Base-by-base conservation (phyloP, 1,140 invertebrate genomes). In the Xylocopa sonorina region DNA sequence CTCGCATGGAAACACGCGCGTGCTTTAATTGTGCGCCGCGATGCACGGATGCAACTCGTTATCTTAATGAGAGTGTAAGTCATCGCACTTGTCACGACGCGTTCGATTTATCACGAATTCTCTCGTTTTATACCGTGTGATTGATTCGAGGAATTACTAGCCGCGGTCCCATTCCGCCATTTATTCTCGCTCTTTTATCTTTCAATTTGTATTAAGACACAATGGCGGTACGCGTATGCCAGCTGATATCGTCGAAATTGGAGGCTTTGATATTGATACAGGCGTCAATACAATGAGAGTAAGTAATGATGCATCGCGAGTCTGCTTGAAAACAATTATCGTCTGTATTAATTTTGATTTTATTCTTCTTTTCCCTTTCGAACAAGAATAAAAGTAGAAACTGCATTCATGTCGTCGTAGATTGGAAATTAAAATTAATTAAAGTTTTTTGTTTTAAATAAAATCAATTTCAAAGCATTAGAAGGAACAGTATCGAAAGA, bases 61-160 rank as follows among this genome's bases (percentile, higher is more conserved):
- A 60, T 41, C 75, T 78, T 78, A 78, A 78, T 71, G 75, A 78
- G 75, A 71, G 34, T 41, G n/a, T 78, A 78, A 78, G 75, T 68
- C 75, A 77, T 77, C 32, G 66, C 75, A 48, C 75, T 78, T 78
- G 75, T 60, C 75, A 69, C 55, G 66, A 3, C 38, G 29, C 34
- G 53, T 69, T 77, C 75, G 75, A 57, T 68, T 71, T 38, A 48
- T 78, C 68, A 78, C 32, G 66, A 58, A 78, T 69, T 78, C 48
- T 68, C 75, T 57, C 24, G n/a, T 48, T 75, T 53, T 38, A 16
- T 58, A 18, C 51, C 1, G 14, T 32, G 16, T 60, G 75, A 78
- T 78, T 71, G 55, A 78, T 69, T 71, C 21, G 55, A 71, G 24
- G 66, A 71, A 78, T 77, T 77, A 77, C 63, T 48, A 29, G 55